A percentile compares a stretch with the other conserved stretches of the same genome.
These are phyloP conservation scores for Macrocentrus cingulum DNA, from an alignment of 1,140 invertebrate genomes.

Conservation along the genomic window DNA sequence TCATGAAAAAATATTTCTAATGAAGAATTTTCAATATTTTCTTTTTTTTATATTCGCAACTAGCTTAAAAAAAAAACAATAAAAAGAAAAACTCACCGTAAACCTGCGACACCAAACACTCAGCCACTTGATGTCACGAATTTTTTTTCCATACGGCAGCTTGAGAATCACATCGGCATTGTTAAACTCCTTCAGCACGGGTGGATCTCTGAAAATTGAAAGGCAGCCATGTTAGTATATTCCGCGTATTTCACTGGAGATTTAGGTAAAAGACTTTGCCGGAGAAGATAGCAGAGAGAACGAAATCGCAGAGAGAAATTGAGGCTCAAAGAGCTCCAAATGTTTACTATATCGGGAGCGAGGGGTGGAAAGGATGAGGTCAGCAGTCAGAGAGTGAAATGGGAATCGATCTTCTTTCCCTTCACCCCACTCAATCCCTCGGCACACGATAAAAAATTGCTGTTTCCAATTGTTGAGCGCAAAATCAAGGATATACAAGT, in stretches of 20 bases:
- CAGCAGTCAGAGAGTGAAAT: slow-evolving; percentile 8
- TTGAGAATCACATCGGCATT: slow-evolving; percentile 80
- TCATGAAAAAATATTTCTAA: no score
- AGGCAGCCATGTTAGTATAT: slow-evolving; percentile 15
- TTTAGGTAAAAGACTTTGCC: slow-evolving; percentile 1
- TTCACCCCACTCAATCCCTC: neutral
- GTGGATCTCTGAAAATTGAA: slow-evolving; percentile 71
- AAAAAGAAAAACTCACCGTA: slow-evolving; percentile 68
- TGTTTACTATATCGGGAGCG: neutral
- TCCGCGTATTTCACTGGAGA: no score
- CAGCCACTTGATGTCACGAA: slow-evolving; percentile 86
- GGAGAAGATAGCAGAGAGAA: slow-evolving; percentile 6
- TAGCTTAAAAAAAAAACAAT: no score
- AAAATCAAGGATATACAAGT: neutral
- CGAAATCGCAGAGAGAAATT: slow-evolving; percentile 31
- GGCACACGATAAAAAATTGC: neutral
- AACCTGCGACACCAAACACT: slow-evolving; percentile 88
- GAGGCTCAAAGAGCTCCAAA: slow-evolving; percentile 38
- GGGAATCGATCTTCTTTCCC: slow-evolving; percentile 13
- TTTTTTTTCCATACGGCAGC: slow-evolving; percentile 77
- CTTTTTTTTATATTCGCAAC: no score
- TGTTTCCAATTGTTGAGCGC: neutral
- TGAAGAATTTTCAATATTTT: slow-evolving; percentile 7
- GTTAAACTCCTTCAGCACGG: slow-evolving; percentile 72
- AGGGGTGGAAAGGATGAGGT: neutral